Conservation (phyloP, 23 tunicate genomes). For the Pegea sp. region DNA sequence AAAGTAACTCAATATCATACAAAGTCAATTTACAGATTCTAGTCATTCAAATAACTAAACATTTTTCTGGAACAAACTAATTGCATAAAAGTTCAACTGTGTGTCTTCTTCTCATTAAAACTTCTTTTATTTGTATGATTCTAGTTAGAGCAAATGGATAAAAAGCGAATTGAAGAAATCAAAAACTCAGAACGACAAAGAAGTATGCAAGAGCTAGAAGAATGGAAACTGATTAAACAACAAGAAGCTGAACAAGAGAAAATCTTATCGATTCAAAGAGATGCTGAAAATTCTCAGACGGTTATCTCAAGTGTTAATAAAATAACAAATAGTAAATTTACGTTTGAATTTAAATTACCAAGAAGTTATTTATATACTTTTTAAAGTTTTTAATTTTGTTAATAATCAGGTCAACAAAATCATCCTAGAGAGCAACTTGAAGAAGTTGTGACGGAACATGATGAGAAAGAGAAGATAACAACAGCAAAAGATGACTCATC, state of each 20-base stretch:
- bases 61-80: no score
- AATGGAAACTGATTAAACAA: conserved; percentile 46
- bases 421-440: background rate
- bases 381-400: no score
- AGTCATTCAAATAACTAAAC: no score
- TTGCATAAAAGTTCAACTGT: no score
- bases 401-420: background rate
- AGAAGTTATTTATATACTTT: no score
- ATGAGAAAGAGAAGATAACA: background rate
- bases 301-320: no score
- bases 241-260: conserved; percentile 34
- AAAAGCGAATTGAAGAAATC: conserved; percentile 21
- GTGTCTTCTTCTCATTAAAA: no score
- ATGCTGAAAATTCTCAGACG: no score
- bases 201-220: conserved; percentile 18
- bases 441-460: background rate
- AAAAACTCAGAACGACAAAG: conserved; percentile 43
- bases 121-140: background rate
- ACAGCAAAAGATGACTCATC: background rate
- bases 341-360: no score
- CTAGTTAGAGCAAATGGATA: conserved; percentile 14
- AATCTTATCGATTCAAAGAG: conserved; percentile 1
- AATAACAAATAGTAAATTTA: no score
- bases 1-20: no score
- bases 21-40: no score